Conservation (phyloP, 2,113 vertebrate genomes). For the Uria lomvia region DNA sequence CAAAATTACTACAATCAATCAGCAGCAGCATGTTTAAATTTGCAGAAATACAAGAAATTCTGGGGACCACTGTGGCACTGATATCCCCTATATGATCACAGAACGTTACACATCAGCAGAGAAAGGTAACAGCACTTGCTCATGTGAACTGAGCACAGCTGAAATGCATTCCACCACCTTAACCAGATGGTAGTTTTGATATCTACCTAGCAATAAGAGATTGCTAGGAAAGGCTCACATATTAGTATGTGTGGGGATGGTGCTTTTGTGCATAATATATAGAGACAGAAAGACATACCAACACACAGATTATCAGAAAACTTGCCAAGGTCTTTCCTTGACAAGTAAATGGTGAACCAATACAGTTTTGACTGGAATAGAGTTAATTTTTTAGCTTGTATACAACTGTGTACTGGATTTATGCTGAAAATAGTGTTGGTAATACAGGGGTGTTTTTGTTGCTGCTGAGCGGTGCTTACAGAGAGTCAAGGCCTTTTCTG, state of each 20-base stretch:
- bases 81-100: background rate
- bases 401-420: background rate
- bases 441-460: background rate
- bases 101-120: background rate
- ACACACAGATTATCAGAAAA: background rate
- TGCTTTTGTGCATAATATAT: background rate
- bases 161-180: background rate
- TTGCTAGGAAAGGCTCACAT: background rate
- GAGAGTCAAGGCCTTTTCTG: background rate
- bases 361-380: background rate
- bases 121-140: background rate
- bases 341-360: background rate
- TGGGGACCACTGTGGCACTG: fast-evolving
- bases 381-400: background rate
- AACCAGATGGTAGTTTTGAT: background rate
- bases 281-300: background rate
- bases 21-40: background rate
- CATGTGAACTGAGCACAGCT: background rate
- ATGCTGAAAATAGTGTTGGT: background rate
- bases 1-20: slow-evolving; percentile 55
- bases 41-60: background rate
- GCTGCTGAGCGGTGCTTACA: background rate
- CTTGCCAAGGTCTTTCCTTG: background rate
- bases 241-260: background rate
- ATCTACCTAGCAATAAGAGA: background rate